Evolutionary conservation across 2,888 invertebrate genomes (phyloP).

Genomic region (Danaus chrysippus): DNA sequence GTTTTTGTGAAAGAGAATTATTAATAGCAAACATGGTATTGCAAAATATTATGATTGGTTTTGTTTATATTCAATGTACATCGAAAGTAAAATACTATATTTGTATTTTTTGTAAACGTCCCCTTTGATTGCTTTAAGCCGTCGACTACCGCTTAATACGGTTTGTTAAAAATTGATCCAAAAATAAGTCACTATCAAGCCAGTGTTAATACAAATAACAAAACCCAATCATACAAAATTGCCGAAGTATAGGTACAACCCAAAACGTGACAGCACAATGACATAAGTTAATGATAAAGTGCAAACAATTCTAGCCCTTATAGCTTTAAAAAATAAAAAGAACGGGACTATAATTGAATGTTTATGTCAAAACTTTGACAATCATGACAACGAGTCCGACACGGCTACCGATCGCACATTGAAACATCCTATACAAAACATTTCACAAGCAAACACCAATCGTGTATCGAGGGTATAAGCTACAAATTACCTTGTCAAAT

Average conservation of each 20-base stretch:
- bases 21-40: too few relatives aligned
- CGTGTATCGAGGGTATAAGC: accelerated
- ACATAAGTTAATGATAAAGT: constrained; percentile 14
- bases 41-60: too few relatives aligned
- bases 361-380: constrained; percentile 23
- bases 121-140: neutral
- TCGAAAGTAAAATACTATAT: too few relatives aligned
- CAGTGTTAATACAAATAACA: constrained; percentile 16
- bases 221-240: constrained; percentile 28
- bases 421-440: constrained; percentile 9
- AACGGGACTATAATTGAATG: constrained; percentile 25
- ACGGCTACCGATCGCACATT: constrained; percentile 18
- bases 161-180: constrained; percentile 11
- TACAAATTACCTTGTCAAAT: constrained; percentile 8
- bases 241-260: constrained; percentile 24
- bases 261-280: constrained; percentile 16
- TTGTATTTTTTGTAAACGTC: too few relatives aligned
- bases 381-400: constrained; percentile 25
- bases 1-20: too few relatives aligned
- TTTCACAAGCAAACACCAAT: neutral
- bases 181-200: constrained; percentile 15
- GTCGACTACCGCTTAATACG: neutral
- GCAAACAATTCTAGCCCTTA: constrained; percentile 16
- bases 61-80: too few relatives aligned
- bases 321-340: constrained; percentile 10